A percentile compares a stretch with the other conserved stretches of the same genome.
These are phyloP conservation scores for Operophtera brumata DNA, from an alignment of 2,888 invertebrate species.

Conservation along the genomic window DNA sequence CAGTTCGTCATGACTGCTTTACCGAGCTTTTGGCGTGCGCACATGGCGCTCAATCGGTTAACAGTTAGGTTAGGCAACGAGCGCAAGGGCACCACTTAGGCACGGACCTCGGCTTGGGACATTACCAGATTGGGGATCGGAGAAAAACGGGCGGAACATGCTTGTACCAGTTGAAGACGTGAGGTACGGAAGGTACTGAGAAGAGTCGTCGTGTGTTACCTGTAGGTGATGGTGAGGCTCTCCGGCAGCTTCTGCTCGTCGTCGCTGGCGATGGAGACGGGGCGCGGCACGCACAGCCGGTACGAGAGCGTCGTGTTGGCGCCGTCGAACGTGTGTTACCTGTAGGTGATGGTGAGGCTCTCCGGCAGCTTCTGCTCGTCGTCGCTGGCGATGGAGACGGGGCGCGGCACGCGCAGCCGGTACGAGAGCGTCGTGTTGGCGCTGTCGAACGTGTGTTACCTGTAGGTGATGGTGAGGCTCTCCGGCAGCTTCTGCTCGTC, in stretches of 20 bases:
- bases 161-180: too few relatives aligned
- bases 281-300: slow-evolving; percentile 66
- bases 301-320: slow-evolving; percentile 83
- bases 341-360: slow-evolving; percentile 65
- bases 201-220: too few relatives aligned
- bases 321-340: slow-evolving; percentile 88
- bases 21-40: too few relatives aligned
- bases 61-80: too few relatives aligned
- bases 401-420: slow-evolving; percentile 66
- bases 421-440: slow-evolving; percentile 83
- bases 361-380: slow-evolving; percentile 41
- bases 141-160: too few relatives aligned
- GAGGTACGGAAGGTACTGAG: too few relatives aligned
- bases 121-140: too few relatives aligned
- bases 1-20: too few relatives aligned
- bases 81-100: too few relatives aligned
- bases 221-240: slow-evolving; percentile 65
- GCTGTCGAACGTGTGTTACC: slow-evolving; percentile 87
- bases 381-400: slow-evolving; percentile 28
- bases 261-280: slow-evolving; percentile 28
- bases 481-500: slow-evolving; percentile 41
- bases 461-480: slow-evolving; percentile 66
- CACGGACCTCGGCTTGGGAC: too few relatives aligned
- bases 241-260: slow-evolving; percentile 41
- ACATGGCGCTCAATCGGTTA: too few relatives aligned